Conservation (phyloP, 2,113 vertebrate genomes). For the Peromyscus leucopus region DNA sequence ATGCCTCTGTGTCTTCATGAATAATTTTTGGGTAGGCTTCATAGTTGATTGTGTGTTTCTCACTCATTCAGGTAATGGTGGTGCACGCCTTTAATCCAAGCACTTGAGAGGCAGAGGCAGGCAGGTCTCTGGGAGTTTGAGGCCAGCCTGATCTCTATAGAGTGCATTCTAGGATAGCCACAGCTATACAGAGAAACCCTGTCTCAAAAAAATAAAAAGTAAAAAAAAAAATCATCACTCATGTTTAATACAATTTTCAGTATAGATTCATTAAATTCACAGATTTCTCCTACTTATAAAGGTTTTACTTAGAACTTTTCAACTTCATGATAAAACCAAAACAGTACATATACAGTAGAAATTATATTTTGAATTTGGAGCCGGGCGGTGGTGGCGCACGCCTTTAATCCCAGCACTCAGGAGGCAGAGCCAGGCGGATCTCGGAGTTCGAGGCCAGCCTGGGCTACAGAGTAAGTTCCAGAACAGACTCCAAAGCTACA, state of each 20-base stretch:
- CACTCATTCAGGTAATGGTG: background rate
- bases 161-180: background rate
- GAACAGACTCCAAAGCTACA: no score
- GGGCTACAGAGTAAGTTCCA: no score
- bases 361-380: background rate
- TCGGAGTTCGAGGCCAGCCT: no score
- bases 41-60: background rate
- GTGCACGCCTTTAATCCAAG: background rate
- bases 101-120: background rate
- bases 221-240: background rate
- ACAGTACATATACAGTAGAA: background rate
- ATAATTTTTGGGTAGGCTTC: background rate
- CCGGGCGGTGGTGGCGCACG: no score
- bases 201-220: background rate
- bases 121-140: background rate
- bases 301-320: background rate
- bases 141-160: background rate
- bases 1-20: background rate
- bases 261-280: constrained; percentile 1
- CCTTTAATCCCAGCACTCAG: no score
- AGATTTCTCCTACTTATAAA: background rate
- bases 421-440: no score
- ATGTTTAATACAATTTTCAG: constrained; percentile 11
- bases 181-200: background rate
- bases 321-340: background rate